These are phyloP conservation scores for Nerophis ophidion DNA, from an alignment of 2,113 vertebrate genomes.

Conservation along the genomic window DNA sequence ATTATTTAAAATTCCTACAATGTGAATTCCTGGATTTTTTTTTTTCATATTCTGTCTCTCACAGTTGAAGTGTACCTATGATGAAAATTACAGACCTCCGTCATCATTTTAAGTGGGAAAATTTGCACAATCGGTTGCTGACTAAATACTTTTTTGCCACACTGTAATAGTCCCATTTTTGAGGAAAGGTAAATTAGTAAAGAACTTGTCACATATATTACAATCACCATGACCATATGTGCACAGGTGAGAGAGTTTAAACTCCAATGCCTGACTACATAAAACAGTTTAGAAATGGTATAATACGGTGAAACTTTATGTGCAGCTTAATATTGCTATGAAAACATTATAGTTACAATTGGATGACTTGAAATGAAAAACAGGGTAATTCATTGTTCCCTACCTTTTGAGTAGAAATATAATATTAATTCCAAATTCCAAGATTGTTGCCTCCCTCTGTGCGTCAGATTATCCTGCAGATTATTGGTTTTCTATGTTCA, in stretches of 20 bases:
- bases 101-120: no score
- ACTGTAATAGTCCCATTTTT: no score
- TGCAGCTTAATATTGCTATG: not conserved
- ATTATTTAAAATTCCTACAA: no score
- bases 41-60: no score
- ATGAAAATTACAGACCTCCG: no score
- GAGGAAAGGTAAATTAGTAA: not conserved
- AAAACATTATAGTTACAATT: not conserved
- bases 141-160: no score
- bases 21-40: no score
- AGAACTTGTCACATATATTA: not conserved
- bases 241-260: not conserved
- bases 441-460: conserved; percentile 23
- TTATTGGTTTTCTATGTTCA: conserved; percentile 28
- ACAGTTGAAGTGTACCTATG: no score
- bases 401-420: conserved; percentile 51
- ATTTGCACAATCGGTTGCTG: no score
- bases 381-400: conserved; percentile 20
- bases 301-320: no score
- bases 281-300: not conserved
- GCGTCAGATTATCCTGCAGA: conserved; percentile 41
- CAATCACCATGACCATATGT: not conserved
- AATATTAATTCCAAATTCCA: conserved; percentile 46
- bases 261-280: not conserved
- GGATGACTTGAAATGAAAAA: not conserved